Base-by-base conservation (phyloP, 2,797 vertebrate genomes). In the Rhinichthys osculus region DNA sequence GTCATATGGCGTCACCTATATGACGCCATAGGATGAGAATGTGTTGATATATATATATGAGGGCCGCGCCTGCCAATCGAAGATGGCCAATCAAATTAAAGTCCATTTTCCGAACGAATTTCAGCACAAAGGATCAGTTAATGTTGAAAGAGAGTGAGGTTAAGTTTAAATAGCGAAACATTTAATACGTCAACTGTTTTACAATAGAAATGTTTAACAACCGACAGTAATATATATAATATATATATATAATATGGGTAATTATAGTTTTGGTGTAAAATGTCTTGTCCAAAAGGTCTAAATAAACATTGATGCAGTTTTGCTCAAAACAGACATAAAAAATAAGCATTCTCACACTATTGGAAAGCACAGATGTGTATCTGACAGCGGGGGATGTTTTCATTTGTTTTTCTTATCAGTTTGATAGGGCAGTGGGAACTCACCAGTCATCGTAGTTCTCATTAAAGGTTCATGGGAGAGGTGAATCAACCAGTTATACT, bases 381-480 rank as follows among this genome's bases (percentile, higher is more conserved):
- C 81, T 88, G 85, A 66, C 85, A 85, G 78, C 86, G 14, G 86
- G 89, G 71, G 76, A 59, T 64, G 86, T 66, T 86, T 86, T 85
- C 17, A 89, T 90, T 90, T 90, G 52, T 89, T 90, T 87, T 84
- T 47, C 76, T 83, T 83, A 88, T 83, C 88, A 71, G 88, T 85
- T 85, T 88, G 88, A 85, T 85, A 38, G 84, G 78, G 69, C 84
- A 85, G 69, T 85, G 69, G 69, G 84, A 84, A 84, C 83, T 81
- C 80, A 74, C 71, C 82, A 78, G 78, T 70, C 74, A 87, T 85
- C 40, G 50, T 79, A 71, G 84, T 84, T 82, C 78, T 71, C 50
- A 66, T 27, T 89, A 64, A 87, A 85, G 82, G 89, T 85, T 88
- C 89, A 88, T 90, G 89, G 23, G 89, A 90, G 89, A 90, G 89